Evolutionary conservation across 2,888 invertebrate genomes (phyloP).

Genomic region (Drosophila siamana): DNA sequence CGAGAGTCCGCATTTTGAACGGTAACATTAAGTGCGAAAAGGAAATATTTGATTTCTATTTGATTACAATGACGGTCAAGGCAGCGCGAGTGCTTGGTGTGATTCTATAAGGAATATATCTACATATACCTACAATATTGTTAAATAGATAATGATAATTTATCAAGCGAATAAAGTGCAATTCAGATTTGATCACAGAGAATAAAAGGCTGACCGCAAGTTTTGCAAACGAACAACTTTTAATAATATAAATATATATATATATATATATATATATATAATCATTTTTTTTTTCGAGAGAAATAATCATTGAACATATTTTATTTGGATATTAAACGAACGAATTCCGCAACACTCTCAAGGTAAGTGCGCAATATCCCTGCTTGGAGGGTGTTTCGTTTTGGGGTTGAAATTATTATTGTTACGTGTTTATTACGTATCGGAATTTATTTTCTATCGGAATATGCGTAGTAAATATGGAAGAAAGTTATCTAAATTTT

Average conservation of each 20-base stretch:
- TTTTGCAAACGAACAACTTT: constrained; percentile 34
- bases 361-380: constrained; percentile 50
- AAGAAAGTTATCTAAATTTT: background rate
- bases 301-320: constrained; percentile 7
- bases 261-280: too few species aligned
- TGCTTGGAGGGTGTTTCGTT: background rate
- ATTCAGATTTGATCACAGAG: constrained; percentile 33
- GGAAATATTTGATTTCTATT: constrained; percentile 13
- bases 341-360: constrained; percentile 29
- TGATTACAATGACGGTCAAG: constrained; percentile 42
- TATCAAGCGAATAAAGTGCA: constrained; percentile 43
- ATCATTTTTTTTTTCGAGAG: background rate
- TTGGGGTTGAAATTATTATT: constrained; percentile 13
- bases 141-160: constrained; percentile 37
- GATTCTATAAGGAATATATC: constrained; percentile 25
- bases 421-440: constrained; percentile 31
- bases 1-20: constrained; percentile 31
- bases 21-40: constrained; percentile 35
- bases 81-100: constrained; percentile 48
- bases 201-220: constrained; percentile 18
- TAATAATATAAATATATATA: background rate
- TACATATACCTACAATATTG: constrained; percentile 3
- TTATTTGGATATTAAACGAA: constrained; percentile 50
- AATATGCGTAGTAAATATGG: constrained; percentile 32
- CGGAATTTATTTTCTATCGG: constrained; percentile 40